A percentile compares a stretch with the other conserved stretches of the same genome.
phyloP scores from a whole-genome alignment of 2,797 vertebrate genomes.

The Myotis findleyi region DNA sequence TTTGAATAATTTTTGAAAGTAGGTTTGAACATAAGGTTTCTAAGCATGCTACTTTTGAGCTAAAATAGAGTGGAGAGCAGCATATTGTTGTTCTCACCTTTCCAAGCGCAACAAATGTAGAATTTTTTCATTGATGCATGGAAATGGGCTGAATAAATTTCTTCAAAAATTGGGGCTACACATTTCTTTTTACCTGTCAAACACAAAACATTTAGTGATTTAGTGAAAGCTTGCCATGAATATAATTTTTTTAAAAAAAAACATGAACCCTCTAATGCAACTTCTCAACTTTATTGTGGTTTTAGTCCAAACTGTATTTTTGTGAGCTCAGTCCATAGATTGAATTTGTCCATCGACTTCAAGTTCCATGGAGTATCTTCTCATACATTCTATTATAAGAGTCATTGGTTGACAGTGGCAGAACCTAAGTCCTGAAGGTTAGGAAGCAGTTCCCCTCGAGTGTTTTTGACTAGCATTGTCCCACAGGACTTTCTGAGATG shows the following conservation, averaged over 20 bases:
- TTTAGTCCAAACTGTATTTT: background rate
- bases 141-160: background rate
- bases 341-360: background rate
- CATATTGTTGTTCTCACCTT: background rate
- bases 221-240: background rate
- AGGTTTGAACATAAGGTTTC: constrained; percentile 61
- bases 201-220: constrained; percentile 1
- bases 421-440: background rate
- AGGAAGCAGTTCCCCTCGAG: background rate
- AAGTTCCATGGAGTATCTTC: background rate
- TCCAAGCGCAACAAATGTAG: background rate
- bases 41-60: constrained; percentile 67
- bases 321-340: background rate
- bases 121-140: background rate
- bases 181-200: constrained; percentile 29
- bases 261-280: background rate
- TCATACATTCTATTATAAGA: background rate
- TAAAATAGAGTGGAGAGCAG: background rate
- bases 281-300: background rate
- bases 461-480: background rate
- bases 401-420: background rate
- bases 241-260: background rate
- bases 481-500: background rate
- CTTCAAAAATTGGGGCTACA: background rate
- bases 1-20: constrained; percentile 55